A percentile compares a stretch with the other conserved stretches of the same genome.
These are phyloP conservation scores for Apteryx mantelli DNA, from an alignment of 2,113 vertebrate genomes.

Conservation along the genomic window DNA sequence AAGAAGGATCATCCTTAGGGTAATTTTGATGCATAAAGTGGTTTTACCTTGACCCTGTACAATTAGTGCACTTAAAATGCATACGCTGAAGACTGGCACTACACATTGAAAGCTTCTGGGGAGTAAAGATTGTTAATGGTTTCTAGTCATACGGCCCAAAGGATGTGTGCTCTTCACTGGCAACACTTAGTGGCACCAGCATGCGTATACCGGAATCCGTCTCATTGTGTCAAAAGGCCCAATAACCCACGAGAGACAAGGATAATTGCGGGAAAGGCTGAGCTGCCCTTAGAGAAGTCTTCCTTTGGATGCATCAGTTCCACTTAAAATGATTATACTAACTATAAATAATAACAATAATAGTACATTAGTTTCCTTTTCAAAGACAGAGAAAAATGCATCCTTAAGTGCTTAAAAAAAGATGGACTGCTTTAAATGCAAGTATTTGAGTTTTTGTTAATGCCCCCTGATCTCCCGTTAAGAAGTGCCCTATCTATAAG, in stretches of 20 bases:
- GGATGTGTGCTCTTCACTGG: not conserved
- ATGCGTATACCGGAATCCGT: not conserved
- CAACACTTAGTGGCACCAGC: not conserved
- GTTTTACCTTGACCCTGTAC: not conserved
- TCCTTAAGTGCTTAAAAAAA: not conserved
- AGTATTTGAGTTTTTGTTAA: not conserved
- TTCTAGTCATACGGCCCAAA: not conserved
- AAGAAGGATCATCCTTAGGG: rapidly evolving
- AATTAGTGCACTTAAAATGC: not conserved
- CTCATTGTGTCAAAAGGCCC: not conserved
- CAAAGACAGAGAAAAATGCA: not conserved
- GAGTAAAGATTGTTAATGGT: not conserved
- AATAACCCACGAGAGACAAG: not conserved
- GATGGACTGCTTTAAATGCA: not conserved
- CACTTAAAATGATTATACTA: not conserved
- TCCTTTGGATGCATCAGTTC: not conserved
- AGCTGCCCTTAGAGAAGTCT: not conserved
- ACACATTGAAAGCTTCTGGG: not conserved
- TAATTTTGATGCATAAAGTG: not conserved
- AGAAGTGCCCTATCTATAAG: not conserved
- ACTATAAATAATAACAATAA: constrained; percentile 8
- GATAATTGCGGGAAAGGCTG: not conserved
- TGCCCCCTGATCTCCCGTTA: rapidly evolving
- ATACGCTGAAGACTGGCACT: not conserved
- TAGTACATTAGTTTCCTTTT: not conserved